Percentiles rank a stretch among this genome's conserved stretches.
These are phyloP conservation scores for Tetranychus piercei DNA, from an alignment of 2,888 invertebrate genomes.

Conservation along the genomic window DNA sequence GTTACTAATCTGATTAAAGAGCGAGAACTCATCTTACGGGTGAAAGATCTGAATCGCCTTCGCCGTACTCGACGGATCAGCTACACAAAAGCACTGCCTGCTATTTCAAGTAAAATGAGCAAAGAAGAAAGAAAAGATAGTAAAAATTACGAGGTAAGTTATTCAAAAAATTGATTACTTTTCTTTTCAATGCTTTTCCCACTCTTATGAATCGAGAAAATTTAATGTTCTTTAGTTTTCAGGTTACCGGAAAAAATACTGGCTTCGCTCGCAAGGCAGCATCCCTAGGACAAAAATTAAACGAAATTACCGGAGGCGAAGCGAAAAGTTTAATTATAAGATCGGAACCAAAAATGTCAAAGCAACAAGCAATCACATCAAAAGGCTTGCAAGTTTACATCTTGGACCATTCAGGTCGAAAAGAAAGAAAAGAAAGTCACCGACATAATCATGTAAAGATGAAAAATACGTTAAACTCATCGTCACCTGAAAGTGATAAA, in stretches of 20 bases:
- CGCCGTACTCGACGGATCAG: conserved; percentile 48
- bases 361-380: conserved; percentile 6
- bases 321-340: conserved; percentile 4
- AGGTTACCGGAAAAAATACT: conserved; percentile 17
- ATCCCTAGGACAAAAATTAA: neutral
- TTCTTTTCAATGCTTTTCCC: neutral
- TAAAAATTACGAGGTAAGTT: conserved; percentile 32
- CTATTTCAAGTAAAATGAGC: conserved; percentile 29
- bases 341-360: neutral
- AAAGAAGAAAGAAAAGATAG: conserved; percentile 45
- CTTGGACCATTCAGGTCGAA: conserved; percentile 13
- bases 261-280: conserved; percentile 17
- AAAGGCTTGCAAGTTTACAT: conserved; percentile 4
- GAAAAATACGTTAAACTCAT: neutral
- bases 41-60: conserved; percentile 59
- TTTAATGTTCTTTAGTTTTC: conserved; percentile 18
- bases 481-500: neutral
- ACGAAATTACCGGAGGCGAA: conserved; percentile 5
- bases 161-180: neutral
- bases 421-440: conserved; percentile 8
- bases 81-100: conserved; percentile 7
- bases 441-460: conserved; percentile 6
- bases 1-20: conserved; percentile 47
- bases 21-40: conserved; percentile 58
- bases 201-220: neutral